Conservation (phyloP, 92 coral and sea anemone genomes). For the Parazoanthus swiftii region DNA sequence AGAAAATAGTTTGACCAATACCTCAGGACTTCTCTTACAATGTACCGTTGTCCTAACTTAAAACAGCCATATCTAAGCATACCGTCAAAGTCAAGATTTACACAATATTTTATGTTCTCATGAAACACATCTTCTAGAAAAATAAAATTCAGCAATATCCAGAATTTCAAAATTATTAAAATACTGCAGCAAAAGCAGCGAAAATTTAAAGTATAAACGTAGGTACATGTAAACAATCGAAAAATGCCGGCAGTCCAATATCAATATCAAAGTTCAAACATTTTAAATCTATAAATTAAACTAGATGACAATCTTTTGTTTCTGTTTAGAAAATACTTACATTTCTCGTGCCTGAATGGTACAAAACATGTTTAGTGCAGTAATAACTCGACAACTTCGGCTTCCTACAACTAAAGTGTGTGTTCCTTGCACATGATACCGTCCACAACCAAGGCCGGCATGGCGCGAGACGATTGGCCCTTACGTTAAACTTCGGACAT, state of each 20-base stretch:
- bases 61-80: too few relatives aligned
- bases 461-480: not conserved
- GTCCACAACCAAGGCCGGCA: not conserved
- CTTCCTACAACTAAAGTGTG: not conserved
- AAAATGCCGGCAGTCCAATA: not conserved
- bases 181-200: not conserved
- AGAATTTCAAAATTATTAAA: not conserved
- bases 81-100: too few relatives aligned
- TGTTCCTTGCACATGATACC: not conserved
- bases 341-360: not conserved
- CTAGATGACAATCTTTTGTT: not conserved
- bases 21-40: not conserved
- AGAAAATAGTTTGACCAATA: not conserved
- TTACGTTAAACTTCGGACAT: not conserved
- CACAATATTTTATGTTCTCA: too few relatives aligned
- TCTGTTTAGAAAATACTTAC: not conserved
- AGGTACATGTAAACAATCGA: too few relatives aligned
- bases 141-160: not conserved
- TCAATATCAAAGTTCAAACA: too few relatives aligned
- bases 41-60: not conserved
- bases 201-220: not conserved
- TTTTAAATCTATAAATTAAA: too few relatives aligned
- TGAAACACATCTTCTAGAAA: too few relatives aligned
- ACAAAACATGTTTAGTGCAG: not conserved
- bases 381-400: not conserved